Evolutionary conservation across 2,797 vertebrate species (phyloP).

Genomic region (Poeciliopsis paucimaculata): DNA sequence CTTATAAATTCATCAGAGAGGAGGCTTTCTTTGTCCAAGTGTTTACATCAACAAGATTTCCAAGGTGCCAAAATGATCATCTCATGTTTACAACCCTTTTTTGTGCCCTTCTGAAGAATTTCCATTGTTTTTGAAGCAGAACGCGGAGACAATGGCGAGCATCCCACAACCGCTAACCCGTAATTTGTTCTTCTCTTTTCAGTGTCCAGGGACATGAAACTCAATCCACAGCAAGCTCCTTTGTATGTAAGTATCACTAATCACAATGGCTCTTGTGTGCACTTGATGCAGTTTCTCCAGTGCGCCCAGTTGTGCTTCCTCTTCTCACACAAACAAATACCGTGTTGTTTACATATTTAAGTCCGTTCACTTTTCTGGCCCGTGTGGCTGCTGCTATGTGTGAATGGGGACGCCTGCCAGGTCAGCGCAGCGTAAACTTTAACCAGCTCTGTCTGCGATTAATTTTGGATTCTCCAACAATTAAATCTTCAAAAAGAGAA

Average conservation of each 20-base stretch:
- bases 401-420: background rate
- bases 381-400: slow-evolving; percentile 10
- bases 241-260: slow-evolving; percentile 91
- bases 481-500: too few relatives aligned
- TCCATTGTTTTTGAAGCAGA: slow-evolving; percentile 4
- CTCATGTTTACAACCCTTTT: background rate
- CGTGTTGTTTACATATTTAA: slow-evolving; percentile 3
- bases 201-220: slow-evolving; percentile 98
- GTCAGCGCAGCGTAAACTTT: slow-evolving; percentile 13
- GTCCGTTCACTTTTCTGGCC: slow-evolving; percentile 13
- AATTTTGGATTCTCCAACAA: too few relatives aligned
- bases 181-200: slow-evolving; percentile 71
- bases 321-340: background rate
- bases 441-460: background rate
- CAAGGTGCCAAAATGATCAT: background rate
- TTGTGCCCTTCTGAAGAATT: background rate
- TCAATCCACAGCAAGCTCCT: slow-evolving; percentile 96
- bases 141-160: background rate
- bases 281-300: slow-evolving; percentile 8
- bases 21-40: background rate
- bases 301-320: slow-evolving; percentile 6
- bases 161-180: slow-evolving; percentile 15
- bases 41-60: background rate
- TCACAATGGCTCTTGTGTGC: background rate
- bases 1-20: background rate